A percentile compares a stretch with the other conserved stretches of the same genome.
Evolutionary conservation across 2,113 vertebrate species (phyloP).

Genomic region (Bubo bubo): DNA sequence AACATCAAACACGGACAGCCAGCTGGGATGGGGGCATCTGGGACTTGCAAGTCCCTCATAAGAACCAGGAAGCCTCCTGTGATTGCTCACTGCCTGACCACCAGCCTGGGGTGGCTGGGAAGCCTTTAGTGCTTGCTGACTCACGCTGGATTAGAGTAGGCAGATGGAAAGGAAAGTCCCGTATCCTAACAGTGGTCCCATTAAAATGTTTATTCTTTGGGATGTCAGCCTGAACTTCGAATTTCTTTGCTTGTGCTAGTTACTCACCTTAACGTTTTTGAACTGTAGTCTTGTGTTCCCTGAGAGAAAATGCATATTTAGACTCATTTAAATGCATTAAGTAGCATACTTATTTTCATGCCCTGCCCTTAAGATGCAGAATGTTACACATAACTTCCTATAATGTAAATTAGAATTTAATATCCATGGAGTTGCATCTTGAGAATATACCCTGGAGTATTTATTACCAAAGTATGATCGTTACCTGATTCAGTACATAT

Average conservation of each 20-base stretch:
- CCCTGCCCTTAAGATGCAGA: not conserved
- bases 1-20: accelerated
- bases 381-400: not conserved
- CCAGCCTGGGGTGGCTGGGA: not conserved
- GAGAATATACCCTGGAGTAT: not conserved
- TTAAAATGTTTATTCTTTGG: not conserved
- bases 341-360: not conserved
- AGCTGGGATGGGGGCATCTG: not conserved
- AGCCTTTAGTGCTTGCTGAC: not conserved
- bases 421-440: not conserved
- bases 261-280: not conserved
- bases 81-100: accelerated
- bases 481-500: not conserved
- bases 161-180: not conserved
- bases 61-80: not conserved
- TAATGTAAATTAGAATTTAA: conserved; percentile 48
- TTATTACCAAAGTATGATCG: not conserved
- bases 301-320: conserved; percentile 40
- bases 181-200: not conserved
- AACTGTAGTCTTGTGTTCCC: not conserved
- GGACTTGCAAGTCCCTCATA: accelerated
- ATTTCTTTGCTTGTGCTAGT: not conserved
- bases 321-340: conserved; percentile 57
- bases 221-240: not conserved
- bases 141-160: not conserved